Percentiles rank a stretch among this genome's conserved stretches.
Evolutionary conservation across 2,888 invertebrate genomes (phyloP).

Genomic region (Smittia sp.): DNA sequence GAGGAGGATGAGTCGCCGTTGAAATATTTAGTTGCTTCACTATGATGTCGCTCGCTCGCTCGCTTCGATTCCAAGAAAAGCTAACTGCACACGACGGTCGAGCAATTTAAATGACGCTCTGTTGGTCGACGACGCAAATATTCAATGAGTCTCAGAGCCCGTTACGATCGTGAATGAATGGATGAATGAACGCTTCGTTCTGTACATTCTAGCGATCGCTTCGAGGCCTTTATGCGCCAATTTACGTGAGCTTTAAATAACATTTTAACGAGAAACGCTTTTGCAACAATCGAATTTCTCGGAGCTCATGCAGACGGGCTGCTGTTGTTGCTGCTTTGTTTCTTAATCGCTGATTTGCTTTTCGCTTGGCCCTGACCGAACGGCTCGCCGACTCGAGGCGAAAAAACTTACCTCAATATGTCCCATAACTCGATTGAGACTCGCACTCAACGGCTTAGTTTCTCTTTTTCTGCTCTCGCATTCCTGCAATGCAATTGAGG

Average conservation of each 20-base stretch:
- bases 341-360: neutral
- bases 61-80: neutral
- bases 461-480: neutral
- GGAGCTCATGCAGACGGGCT: neutral
- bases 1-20: neutral
- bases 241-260: neutral
- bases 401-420: neutral
- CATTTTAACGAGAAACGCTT: neutral
- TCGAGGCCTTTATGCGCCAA: neutral
- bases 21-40: neutral
- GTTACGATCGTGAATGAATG: conserved; percentile 1
- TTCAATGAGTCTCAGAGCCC: neutral
- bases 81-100: conserved; percentile 3
- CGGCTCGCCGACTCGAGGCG: neutral
- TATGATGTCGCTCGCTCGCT: neutral
- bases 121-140: neutral
- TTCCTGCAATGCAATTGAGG: neutral
- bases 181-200: neutral
- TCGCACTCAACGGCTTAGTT: neutral
- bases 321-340: neutral
- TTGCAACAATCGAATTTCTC: neutral
- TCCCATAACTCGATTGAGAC: neutral
- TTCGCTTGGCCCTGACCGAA: neutral
- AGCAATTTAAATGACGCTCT: neutral
- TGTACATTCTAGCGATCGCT: neutral